Evolutionary conservation across 2,888 invertebrate species (phyloP), one percentile per base, ranked within the genome.

Genomic region (Odontomyia ornata): DNA sequence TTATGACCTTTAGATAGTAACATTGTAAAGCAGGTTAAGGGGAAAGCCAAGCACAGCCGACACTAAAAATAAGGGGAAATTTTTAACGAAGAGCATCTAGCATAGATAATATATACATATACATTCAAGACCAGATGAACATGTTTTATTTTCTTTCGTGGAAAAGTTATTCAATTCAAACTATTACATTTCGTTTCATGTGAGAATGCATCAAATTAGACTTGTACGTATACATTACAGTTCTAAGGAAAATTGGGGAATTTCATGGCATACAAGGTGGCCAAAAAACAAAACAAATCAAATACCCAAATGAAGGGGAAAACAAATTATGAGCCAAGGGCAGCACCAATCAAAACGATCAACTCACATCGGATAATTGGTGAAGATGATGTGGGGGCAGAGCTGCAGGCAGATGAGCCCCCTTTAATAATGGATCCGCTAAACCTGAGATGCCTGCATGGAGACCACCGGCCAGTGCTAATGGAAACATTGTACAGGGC

Each of bases 401-500:
- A 83, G 87, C 85, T 84, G 86, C 87, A 83, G 81, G 82, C 82
- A 87, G 85, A 84, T 87, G 87, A 83, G 86, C 85, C 83, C 87
- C 87, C 84, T 87, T 87, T 84, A 87, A 84, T 82, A 87, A 84
- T 83, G 87, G 87, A 85, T 87, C 87, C 84, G 86, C 83, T 83
- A 87, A 84, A 85, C 87, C 87, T 83, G 87, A 86, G 82, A 87
- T 84, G 83, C 87, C 87, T 84, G 86, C 86, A 83, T 87, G 87
- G 83, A 87, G 85, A 83, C 87, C 87, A 85, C 87, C 86, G 82
- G 86, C 86, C 84, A 87, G 84, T 81, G 87, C 86, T 83, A 87
- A 85, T 85, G 87, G 87, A 86, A 87, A 87, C 83, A 87, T 85
- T 85, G 87, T 86, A 83, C 87, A 87, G 83, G 87, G 85, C 87